Percentiles rank a stretch among this genome's conserved stretches.
phyloP scores from a whole-genome alignment of 2,797 vertebrate genomes.

The Crenichthys baileyi region DNA sequence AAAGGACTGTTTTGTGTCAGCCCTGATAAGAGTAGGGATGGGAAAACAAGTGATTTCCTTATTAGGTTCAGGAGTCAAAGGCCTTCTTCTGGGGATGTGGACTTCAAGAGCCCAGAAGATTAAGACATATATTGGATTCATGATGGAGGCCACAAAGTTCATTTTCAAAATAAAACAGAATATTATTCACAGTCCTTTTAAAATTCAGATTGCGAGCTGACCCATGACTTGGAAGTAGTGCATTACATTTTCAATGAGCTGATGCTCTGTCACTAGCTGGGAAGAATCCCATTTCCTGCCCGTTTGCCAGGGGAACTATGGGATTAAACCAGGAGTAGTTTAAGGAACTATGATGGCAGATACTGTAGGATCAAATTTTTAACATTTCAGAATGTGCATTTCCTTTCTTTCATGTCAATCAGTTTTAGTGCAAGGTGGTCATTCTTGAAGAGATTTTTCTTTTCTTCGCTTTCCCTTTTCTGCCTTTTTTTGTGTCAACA shows the following conservation, averaged over 20 bases:
- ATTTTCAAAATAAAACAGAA: constrained; percentile 99
- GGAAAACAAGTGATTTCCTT: constrained; percentile 99
- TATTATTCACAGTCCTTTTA: constrained; percentile 99
- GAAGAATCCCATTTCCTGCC: constrained; percentile 81
- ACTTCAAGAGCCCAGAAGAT: constrained; percentile 98
- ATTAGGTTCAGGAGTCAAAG: constrained; percentile 99
- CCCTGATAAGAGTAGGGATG: constrained; percentile 87
- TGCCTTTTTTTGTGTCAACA: constrained; percentile 1
- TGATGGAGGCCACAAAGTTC: constrained; percentile 99
- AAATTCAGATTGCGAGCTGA: constrained; percentile 99
- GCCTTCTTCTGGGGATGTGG: constrained; percentile 91
- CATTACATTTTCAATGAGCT: constrained; percentile 99
- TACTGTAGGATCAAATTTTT: constrained; percentile 38
- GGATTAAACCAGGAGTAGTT: constrained; percentile 71
- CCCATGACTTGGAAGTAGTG: constrained; percentile 98
- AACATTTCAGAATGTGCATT: constrained; percentile 38
- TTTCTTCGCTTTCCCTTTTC: neutral
- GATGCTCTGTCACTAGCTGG: constrained; percentile 83
- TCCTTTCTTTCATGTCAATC: constrained; percentile 25
- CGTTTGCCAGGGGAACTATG: constrained; percentile 81
- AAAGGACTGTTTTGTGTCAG: constrained; percentile 87
- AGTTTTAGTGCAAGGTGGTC: constrained; percentile 18
- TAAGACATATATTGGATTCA: constrained; percentile 99
- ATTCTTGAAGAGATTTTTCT: constrained; percentile 45
- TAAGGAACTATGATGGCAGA: constrained; percentile 54